Conservation (phyloP, 2,797 vertebrate species). For the Mallotus villosus region DNA sequence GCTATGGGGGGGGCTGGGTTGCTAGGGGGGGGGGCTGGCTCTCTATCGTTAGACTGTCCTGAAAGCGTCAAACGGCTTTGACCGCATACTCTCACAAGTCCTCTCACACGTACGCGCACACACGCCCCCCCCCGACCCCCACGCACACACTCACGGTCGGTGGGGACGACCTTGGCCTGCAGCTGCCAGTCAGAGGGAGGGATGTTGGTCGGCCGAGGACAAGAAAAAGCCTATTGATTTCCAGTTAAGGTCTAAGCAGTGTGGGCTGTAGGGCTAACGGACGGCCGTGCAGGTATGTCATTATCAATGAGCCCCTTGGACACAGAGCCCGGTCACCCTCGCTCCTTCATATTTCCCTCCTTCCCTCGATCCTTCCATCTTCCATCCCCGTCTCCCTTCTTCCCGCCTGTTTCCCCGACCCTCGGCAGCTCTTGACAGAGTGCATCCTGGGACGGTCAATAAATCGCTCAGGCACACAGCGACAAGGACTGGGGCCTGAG, state of each 20-base stretch:
- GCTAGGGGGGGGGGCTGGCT: no score
- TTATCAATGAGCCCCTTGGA: conserved; percentile 95
- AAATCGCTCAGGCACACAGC: conserved; percentile 87
- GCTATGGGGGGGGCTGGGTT: no score
- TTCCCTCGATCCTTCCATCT: conserved; percentile 29
- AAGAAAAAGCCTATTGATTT: conserved; percentile 95
- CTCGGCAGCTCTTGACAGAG: conserved; percentile 79
- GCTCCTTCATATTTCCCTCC: conserved; percentile 84
- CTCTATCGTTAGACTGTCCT: conserved; percentile 34
- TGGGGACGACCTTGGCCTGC: conserved; percentile 71
- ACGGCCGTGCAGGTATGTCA: conserved; percentile 97
- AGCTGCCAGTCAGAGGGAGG: conserved; percentile 87
- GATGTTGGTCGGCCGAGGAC: conserved; percentile 83
- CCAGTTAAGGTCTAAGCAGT: conserved; percentile 98
- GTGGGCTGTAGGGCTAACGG: conserved; percentile 93
- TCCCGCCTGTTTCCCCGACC: conserved; percentile 41
- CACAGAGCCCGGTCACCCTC: conserved; percentile 79
- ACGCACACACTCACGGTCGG: conserved; percentile 64
- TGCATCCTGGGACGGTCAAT: conserved; percentile 83
- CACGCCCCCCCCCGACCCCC: conserved; percentile 25
- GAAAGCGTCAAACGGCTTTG: not conserved
- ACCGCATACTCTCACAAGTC: not conserved
- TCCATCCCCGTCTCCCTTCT: conserved; percentile 66
- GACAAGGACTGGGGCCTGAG: conserved; percentile 70
- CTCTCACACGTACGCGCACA: not conserved